These are phyloP conservation scores for Drosophila parabipectinata DNA, from an alignment of 1,140 invertebrate species.

Conservation along the genomic window DNA sequence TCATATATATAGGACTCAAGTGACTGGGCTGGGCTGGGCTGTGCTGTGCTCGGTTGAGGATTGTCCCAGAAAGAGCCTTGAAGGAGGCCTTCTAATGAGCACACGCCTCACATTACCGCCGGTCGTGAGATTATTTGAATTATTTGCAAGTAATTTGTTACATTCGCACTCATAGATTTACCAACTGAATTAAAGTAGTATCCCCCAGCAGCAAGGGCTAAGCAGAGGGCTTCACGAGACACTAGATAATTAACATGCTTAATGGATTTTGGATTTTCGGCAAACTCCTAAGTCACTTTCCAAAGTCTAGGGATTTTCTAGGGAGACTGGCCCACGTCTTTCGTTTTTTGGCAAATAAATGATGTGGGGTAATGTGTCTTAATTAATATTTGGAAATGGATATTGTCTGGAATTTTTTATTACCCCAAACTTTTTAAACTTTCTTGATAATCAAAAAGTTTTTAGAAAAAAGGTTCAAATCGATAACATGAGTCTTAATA, in stretches of 20 bases:
- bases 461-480: too few species aligned
- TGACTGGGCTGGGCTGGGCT: slow-evolving; percentile 12
- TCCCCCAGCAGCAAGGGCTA: slow-evolving; percentile 7
- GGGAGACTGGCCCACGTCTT: neutral
- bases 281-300: slow-evolving; percentile 46
- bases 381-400: slow-evolving; percentile 24
- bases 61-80: slow-evolving; percentile 34
- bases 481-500: neutral
- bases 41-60: neutral
- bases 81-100: slow-evolving; percentile 55
- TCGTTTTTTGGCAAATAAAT: slow-evolving; percentile 13
- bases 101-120: slow-evolving; percentile 67
- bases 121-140: slow-evolving; percentile 72
- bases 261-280: slow-evolving; percentile 70
- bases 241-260: slow-evolving; percentile 73
- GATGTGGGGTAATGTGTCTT: slow-evolving; percentile 22
- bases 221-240: slow-evolving; percentile 16
- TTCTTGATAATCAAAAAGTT: neutral
- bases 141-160: slow-evolving; percentile 82
- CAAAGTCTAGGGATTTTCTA: slow-evolving; percentile 25
- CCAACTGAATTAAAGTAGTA: slow-evolving; percentile 30
- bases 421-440: neutral
- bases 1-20: slow-evolving; percentile 54
- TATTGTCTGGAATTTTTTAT: neutral
- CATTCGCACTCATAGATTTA: slow-evolving; percentile 54